Percentiles rank a stretch among this genome's conserved stretches.
These are phyloP conservation scores for Ianthella basta DNA, from an alignment of 37 sponge, comb jelly and placozoan species.

Conservation along the genomic window DNA sequence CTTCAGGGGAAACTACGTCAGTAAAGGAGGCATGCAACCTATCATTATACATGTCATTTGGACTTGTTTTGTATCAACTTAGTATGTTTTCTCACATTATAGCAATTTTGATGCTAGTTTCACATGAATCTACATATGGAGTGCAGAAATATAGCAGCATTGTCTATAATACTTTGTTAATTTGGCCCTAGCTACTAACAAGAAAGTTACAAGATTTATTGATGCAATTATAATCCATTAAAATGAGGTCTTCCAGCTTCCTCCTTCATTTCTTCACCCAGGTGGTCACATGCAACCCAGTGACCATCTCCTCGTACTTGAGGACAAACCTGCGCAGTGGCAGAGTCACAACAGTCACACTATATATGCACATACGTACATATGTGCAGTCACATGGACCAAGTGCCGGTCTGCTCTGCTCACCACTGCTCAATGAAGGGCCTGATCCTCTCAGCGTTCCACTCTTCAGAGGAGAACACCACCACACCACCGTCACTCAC, in stretches of 20 bases:
- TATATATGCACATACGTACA: not conserved
- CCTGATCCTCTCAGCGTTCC: constrained; percentile 31
- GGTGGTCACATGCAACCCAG: not conserved
- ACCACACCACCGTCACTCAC: constrained; percentile 43
- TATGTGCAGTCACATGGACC: no score
- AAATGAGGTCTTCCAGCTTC: no score
- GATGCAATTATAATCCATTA: no score
- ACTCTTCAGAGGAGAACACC: constrained; percentile 53
- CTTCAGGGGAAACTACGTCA: no score
- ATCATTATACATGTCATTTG: no score
- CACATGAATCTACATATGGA: no score
- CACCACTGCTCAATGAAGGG: constrained; percentile 66
- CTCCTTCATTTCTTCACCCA: no score
- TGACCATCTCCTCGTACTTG: not conserved
- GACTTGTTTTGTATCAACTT: not conserved
- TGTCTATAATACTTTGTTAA: no score
- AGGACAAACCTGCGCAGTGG: not conserved
- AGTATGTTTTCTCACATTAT: not conserved
- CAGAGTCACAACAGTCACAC: not conserved
- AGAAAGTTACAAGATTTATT: no score
- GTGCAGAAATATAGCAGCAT: no score
- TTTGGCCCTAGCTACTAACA: no score
- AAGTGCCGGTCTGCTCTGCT: not conserved
- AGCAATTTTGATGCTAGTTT: not conserved
- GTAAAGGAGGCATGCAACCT: no score